Evolutionary conservation across 2,888 invertebrate species (phyloP).

Genomic region (Diarsia rubi): DNA sequence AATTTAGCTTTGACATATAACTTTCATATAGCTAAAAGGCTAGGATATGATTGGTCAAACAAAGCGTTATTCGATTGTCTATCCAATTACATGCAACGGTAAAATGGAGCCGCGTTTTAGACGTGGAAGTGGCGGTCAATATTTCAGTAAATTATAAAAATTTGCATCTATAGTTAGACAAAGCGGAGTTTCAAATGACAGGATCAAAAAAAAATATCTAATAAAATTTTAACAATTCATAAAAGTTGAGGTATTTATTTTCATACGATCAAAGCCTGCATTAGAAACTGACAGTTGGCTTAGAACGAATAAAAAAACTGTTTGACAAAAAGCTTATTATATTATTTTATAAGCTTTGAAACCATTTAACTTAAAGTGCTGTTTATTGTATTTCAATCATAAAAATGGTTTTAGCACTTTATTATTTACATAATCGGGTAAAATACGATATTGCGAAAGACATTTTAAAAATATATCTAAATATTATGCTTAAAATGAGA

Average conservation of each 20-base stretch:
- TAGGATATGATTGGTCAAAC: constrained; percentile 26
- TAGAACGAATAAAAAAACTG: neutral
- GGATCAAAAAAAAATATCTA: neutral
- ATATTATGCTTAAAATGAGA: neutral
- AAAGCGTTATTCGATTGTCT: constrained; percentile 33
- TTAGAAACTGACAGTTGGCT: neutral
- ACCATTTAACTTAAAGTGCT: no score
- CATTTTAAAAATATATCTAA: neutral
- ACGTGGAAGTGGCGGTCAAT: neutral
- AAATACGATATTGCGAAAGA: neutral
- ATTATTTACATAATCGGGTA: neutral
- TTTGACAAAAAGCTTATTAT: neutral
- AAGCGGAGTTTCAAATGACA: neutral
- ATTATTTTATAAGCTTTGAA: neutral
- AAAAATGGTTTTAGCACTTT: neutral
- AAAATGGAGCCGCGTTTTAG: neutral
- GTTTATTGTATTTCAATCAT: neutral
- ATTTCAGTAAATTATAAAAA: neutral
- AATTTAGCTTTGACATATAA: neutral
- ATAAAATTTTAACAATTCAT: neutral
- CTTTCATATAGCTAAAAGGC: neutral
- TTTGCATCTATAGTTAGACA: neutral
- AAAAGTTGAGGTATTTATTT: neutral
- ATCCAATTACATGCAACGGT: constrained; percentile 25
- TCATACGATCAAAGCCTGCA: neutral